Evolutionary conservation across 1,140 invertebrate species (phyloP).

Genomic region (Gonioctena quinquepunctata): DNA sequence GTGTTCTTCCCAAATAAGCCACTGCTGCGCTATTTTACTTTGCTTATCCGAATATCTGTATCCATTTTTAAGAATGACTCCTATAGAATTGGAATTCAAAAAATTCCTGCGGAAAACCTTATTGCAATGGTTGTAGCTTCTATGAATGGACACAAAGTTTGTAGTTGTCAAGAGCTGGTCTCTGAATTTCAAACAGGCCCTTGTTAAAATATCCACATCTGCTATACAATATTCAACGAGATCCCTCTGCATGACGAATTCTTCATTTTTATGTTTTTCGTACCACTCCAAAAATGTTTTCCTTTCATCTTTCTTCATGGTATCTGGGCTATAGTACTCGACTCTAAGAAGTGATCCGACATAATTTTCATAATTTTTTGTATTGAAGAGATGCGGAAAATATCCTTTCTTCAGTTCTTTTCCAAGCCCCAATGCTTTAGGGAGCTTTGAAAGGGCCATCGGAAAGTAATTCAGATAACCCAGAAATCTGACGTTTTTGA

Average conservation of each 20-base stretch:
- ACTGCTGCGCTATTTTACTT: neutral
- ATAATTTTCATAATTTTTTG: constrained; percentile 28
- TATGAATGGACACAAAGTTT: constrained; percentile 19
- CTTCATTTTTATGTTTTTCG: constrained; percentile 19
- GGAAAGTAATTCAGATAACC: neutral
- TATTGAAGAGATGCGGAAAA: constrained; percentile 41
- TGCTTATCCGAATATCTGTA: neutral
- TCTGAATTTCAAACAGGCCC: constrained; percentile 23
- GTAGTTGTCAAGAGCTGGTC: constrained; percentile 6
- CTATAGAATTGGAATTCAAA: constrained; percentile 18
- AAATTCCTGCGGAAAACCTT: constrained; percentile 29
- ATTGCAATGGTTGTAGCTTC: constrained; percentile 25
- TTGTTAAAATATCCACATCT: constrained; percentile 26
- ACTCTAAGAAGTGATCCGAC: constrained; percentile 26
- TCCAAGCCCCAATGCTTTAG: constrained; percentile 27
- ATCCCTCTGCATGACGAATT: constrained; percentile 34
- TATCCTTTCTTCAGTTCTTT: constrained; percentile 27
- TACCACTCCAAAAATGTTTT: constrained; percentile 16
- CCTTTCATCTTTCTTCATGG: neutral
- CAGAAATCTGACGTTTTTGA: neutral
- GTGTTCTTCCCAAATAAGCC: constrained; percentile 3
- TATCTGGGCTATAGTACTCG: constrained; percentile 26
- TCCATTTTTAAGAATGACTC: constrained; percentile 2
- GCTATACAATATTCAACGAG: constrained; percentile 29
- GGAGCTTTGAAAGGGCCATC: neutral